Percentiles rank a stretch among this genome's conserved stretches.
Conservation (phyloP, 2,888 invertebrate genomes). For the Deroplatys truncata region DNA sequence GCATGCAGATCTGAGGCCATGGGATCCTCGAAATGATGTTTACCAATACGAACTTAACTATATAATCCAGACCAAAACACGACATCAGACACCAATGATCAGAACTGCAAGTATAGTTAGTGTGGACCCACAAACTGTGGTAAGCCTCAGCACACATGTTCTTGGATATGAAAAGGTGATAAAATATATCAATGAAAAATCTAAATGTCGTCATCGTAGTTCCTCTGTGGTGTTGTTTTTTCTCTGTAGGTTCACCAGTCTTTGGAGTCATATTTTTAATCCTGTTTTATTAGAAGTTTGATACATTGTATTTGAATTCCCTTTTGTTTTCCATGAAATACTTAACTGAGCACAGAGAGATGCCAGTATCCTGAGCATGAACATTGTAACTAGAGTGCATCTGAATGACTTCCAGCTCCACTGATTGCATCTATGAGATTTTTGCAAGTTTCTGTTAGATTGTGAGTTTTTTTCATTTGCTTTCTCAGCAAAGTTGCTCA, state of each 20-base stretch:
- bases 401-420: neutral
- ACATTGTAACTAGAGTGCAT: neutral
- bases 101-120: constrained; percentile 67
- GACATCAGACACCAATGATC: constrained; percentile 69
- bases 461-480: no score
- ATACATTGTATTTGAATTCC: neutral
- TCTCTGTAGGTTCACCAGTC: constrained; percentile 1
- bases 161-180: neutral
- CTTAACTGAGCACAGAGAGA: neutral
- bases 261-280: neutral
- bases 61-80: constrained; percentile 71
- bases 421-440: neutral
- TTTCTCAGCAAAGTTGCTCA: no score
- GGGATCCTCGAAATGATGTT: constrained; percentile 83
- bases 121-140: constrained; percentile 51
- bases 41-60: constrained; percentile 83
- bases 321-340: neutral
- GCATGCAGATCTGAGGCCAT: constrained; percentile 76
- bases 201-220: neutral
- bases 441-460: neutral
- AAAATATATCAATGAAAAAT: constrained; percentile 30
- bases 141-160: constrained; percentile 18
- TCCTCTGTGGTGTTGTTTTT: neutral
- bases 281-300: constrained; percentile 22
- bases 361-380: neutral